Base-by-base conservation (phyloP, 2,113 vertebrate species). In the Empidonax alnorum region DNA sequence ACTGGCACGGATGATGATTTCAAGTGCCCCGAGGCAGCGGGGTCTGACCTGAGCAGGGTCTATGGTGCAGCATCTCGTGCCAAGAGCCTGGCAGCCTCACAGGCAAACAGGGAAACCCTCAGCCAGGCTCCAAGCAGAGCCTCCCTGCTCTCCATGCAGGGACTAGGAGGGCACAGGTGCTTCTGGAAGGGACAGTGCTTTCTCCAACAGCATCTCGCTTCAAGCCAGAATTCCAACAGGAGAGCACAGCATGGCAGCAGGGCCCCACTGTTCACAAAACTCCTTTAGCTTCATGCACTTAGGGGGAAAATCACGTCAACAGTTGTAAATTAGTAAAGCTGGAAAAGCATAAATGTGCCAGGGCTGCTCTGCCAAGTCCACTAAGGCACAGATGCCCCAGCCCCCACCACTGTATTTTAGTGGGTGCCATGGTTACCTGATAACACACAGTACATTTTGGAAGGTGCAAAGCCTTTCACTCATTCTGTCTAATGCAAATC, bases 11-110 rank as follows among this genome's bases (percentile, higher is more conserved):
- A 30, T 37, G 58, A 37, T 14, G 37, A 35, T 27, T 55, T 39
- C 1, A 23, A 31, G 53, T 12, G 18, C n/a, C 21, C 14, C 0
- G 0, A 14, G 44, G 33, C 53, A n/a, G 44, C 46, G 37, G 23
- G 63, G 30, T 22, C 16, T 25, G 47, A 19, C 35, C n/a, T 5
- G 44, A n/a, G 71, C 62, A 25, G 10, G 28, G 23, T 8, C 37
- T 24, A 3, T 15, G 24, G 69, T 6, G 27, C 66, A 47, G 56
- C 37, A 62, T 14, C 61, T 41, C 18, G 3, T 41, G 61, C 61
- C 61, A 19, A 62, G 61, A 39, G 19, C 9, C 19, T 33, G 52
- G 84, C 46, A 27, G 53, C 42, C 21, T 14, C 10, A 17, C 25
- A 44, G 27, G 22, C 49, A 35, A 9, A 23, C 1, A 24, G 42